phyloP scores from a whole-genome alignment of 2,888 invertebrate species.

The Tachina grossa region DNA sequence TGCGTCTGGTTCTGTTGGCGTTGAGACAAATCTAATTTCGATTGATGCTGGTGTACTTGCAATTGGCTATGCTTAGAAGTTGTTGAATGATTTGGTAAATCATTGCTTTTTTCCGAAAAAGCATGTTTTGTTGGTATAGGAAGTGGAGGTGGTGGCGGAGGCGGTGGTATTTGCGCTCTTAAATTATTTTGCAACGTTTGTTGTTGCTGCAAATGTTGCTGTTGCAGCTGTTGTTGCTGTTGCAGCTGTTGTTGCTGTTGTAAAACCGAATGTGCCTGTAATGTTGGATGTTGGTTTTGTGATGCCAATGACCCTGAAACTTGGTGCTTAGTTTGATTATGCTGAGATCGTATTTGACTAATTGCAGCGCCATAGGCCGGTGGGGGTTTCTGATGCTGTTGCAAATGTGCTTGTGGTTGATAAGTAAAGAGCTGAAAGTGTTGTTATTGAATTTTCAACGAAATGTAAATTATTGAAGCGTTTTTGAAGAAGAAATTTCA shows the following conservation, averaged over 20 bases:
- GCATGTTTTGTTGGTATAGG: conserved; percentile 44
- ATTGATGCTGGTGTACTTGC: conserved; percentile 44
- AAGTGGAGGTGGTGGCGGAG: conserved; percentile 35
- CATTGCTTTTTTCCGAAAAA: conserved; percentile 45
- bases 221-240: conserved; percentile 51
- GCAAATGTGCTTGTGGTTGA: conserved; percentile 75
- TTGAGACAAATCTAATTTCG: conserved; percentile 40
- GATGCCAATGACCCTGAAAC: conserved; percentile 47
- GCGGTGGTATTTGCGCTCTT: conserved; percentile 51
- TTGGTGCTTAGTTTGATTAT: conserved; percentile 80
- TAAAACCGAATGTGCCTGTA: conserved; percentile 33
- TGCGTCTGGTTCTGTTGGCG: conserved; percentile 58
- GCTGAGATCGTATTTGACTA: conserved; percentile 83
- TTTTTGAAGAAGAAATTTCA: too few species aligned
- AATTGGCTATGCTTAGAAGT: conserved; percentile 29
- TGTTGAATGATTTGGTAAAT: conserved; percentile 19
- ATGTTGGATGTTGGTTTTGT: conserved; percentile 57
- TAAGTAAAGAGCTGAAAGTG: conserved; percentile 78
- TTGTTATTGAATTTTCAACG: background rate
- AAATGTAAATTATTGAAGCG: background rate
- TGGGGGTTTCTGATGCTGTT: conserved; percentile 81
- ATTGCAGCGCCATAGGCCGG: conserved; percentile 83
- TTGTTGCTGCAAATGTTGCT: conserved; percentile 51
- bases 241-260: conserved; percentile 57
- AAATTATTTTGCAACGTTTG: conserved; percentile 50